Percentiles rank a stretch among this genome's conserved stretches.
These are phyloP conservation scores for Brienomyrus longianalis DNA, from an alignment of 2,113 vertebrate species.

Conservation along the genomic window DNA sequence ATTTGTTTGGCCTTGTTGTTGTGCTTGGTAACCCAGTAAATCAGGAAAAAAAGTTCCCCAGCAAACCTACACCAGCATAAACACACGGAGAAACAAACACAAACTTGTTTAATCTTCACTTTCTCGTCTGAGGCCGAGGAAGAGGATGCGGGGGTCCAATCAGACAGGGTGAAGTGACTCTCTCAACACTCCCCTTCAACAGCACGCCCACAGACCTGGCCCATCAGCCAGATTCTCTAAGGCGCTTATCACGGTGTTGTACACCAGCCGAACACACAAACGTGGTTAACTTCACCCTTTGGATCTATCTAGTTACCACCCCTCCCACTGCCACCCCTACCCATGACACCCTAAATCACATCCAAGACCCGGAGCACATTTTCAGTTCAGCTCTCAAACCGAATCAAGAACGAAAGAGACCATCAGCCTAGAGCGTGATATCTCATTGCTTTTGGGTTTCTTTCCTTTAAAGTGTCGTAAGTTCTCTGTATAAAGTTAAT, in stretches of 20 bases:
- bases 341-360: not conserved
- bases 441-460: not conserved
- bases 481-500: not conserved
- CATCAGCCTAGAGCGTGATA: not conserved
- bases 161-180: conserved; percentile 7
- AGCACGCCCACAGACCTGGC: not conserved
- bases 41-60: not conserved
- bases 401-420: not conserved
- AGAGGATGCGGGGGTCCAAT: conserved; percentile 14
- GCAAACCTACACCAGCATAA: conserved; percentile 16
- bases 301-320: not conserved
- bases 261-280: conserved; percentile 4
- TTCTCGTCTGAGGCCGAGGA: conserved; percentile 4
- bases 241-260: not conserved
- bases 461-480: not conserved
- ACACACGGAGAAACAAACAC: conserved; percentile 1
- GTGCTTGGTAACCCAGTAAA: conserved; percentile 22
- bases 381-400: not conserved
- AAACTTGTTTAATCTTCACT: conserved; percentile 20
- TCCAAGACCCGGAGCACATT: not conserved
- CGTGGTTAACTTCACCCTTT: not conserved
- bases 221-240: not conserved
- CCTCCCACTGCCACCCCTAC: not conserved
- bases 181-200: conserved; percentile 1
- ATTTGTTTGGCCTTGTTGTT: conserved; percentile 15